Conservation (phyloP, 2,113 vertebrate genomes). For the Grammomys dolichurus region DNA sequence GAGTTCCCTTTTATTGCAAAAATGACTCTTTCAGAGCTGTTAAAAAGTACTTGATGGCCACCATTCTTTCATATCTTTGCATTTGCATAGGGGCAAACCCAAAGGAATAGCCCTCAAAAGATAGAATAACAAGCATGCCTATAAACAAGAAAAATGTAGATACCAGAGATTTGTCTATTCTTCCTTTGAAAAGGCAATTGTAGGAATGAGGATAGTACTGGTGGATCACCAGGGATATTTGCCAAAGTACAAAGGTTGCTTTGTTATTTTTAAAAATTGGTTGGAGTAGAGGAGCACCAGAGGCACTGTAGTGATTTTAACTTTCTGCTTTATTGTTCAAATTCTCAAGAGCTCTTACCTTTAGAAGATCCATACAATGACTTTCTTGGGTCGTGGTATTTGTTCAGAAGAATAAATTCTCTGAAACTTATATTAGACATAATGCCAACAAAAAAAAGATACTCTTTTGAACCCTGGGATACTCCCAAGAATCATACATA, state of each 20-base stretch:
- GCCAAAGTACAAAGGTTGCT: conserved; percentile 21
- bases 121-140: neutral
- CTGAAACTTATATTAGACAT: conserved; percentile 1
- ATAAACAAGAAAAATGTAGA: neutral
- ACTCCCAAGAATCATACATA: neutral
- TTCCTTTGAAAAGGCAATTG: conserved; percentile 19
- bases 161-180: neutral
- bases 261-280: conserved; percentile 43
- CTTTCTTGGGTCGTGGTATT: conserved; percentile 15
- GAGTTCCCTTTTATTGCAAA: conserved; percentile 24
- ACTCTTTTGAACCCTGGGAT: neutral
- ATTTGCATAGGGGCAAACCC: neutral
- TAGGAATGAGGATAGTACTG: neutral
- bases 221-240: neutral
- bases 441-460: conserved; percentile 23
- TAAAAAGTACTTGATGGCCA: neutral
- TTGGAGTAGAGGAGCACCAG: neutral
- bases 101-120: neutral
- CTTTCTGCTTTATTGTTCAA: neutral
- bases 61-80: neutral
- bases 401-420: conserved; percentile 31
- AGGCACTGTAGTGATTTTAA: neutral
- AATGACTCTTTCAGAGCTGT: neutral
- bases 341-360: conserved; percentile 41
- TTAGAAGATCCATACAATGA: neutral